These are phyloP conservation scores for Mormoops blainvillei DNA, from an alignment of 2,113 vertebrate genomes.

Conservation along the genomic window DNA sequence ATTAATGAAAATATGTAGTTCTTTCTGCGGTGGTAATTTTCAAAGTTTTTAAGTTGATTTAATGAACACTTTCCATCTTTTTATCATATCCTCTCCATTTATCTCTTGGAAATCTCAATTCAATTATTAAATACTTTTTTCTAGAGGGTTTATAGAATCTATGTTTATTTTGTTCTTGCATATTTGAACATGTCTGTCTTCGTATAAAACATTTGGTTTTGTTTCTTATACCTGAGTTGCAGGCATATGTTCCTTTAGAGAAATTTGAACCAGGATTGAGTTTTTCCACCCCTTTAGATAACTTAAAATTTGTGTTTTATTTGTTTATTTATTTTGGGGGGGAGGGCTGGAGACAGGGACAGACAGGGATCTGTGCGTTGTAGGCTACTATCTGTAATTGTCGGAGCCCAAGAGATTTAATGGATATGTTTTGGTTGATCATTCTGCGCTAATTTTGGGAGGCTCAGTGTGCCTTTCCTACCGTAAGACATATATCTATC, in stretches of 20 bases:
- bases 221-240: background rate
- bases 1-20: constrained; percentile 11
- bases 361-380: background rate
- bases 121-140: background rate
- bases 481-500: background rate
- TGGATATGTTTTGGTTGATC: background rate
- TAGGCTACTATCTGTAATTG: background rate
- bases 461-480: background rate
- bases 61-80: background rate
- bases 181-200: background rate
- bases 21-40: background rate
- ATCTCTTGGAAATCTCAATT: background rate
- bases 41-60: background rate
- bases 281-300: background rate
- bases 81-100: background rate
- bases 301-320: background rate
- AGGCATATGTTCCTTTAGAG: background rate
- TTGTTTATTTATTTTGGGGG: background rate
- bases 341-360: background rate
- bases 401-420: background rate
- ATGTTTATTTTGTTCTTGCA: background rate
- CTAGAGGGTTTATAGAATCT: background rate
- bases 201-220: background rate
- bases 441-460: background rate
- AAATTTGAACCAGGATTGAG: background rate